Evolutionary conservation across 1,140 invertebrate genomes (phyloP).

Genomic region (Trichonephila clavipes): DNA sequence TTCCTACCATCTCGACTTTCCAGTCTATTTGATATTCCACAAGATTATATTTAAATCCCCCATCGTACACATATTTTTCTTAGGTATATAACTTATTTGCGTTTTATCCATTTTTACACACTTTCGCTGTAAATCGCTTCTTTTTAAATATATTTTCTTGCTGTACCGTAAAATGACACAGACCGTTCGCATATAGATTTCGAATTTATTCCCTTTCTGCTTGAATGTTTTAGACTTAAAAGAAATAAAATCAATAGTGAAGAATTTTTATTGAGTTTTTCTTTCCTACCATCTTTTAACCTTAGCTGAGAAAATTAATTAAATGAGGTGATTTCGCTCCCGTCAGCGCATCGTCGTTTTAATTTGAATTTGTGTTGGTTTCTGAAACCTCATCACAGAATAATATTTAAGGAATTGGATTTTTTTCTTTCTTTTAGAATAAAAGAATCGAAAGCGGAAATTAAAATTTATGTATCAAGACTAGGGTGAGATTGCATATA

Average conservation of each 20-base stretch:
- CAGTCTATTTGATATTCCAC: conserved; percentile 46
- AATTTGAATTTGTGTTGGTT: conserved; percentile 58
- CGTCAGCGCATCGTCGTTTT: conserved; percentile 16
- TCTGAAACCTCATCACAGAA: conserved; percentile 31
- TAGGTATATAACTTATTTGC: conserved; percentile 2
- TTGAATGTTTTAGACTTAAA: conserved; percentile 1
- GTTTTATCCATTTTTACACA: conserved; percentile 44
- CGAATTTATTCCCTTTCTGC: conserved; percentile 19
- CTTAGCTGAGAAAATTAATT: conserved; percentile 49
- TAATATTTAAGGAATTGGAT: conserved; percentile 31
- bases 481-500: background rate
- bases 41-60: conserved; percentile 45
- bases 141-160: background rate
- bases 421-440: conserved; percentile 5
- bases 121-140: conserved; percentile 39
- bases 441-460: conserved; percentile 23
- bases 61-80: conserved; percentile 10
- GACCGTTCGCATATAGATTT: conserved; percentile 30
- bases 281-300: background rate
- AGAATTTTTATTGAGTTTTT: background rate
- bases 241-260: conserved; percentile 20
- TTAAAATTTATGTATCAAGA: conserved; percentile 42
- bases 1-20: conserved; percentile 20
- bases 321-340: conserved; percentile 45
- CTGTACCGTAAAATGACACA: background rate